phyloP scores from a whole-genome alignment of 2,797 vertebrate genomes.

The Cyclura pinguis region DNA sequence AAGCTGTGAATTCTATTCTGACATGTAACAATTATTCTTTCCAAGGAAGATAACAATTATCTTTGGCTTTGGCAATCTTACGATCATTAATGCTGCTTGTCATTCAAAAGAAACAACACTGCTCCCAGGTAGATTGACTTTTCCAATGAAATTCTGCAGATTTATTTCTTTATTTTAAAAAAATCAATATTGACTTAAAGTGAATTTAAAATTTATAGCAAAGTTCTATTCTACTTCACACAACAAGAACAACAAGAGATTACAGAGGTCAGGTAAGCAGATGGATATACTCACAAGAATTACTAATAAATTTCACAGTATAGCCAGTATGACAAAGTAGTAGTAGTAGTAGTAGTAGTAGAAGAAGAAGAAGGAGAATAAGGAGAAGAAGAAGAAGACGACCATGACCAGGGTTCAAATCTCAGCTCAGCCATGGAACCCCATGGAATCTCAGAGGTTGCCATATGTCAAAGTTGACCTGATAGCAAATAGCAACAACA shows the following conservation, averaged over 20 bases:
- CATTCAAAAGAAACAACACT: not conserved
- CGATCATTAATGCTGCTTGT: not conserved
- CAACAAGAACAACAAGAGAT: not conserved
- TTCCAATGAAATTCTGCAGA: not conserved
- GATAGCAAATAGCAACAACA: not conserved
- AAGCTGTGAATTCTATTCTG: conserved; percentile 28
- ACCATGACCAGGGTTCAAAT: too few relatives aligned
- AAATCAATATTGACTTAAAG: conserved; percentile 4
- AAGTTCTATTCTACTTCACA: not conserved
- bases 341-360: too few relatives aligned
- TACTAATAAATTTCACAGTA: too few relatives aligned
- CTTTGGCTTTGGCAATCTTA: not conserved
- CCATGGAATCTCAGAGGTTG: not conserved
- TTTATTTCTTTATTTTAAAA: not conserved
- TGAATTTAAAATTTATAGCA: not conserved
- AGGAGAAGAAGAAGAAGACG: too few relatives aligned
- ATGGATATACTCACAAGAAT: too few relatives aligned
- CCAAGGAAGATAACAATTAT: conserved; percentile 1
- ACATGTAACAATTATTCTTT: conserved; percentile 34
- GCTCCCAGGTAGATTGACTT: not conserved
- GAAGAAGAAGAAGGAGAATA: too few relatives aligned
- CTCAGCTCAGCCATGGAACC: too few relatives aligned
- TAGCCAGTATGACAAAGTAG: too few relatives aligned
- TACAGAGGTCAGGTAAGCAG: not conserved
- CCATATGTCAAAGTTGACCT: not conserved